These are phyloP conservation scores for Spisula subtruncata DNA, from an alignment of 2,888 invertebrate species.

Conservation along the genomic window DNA sequence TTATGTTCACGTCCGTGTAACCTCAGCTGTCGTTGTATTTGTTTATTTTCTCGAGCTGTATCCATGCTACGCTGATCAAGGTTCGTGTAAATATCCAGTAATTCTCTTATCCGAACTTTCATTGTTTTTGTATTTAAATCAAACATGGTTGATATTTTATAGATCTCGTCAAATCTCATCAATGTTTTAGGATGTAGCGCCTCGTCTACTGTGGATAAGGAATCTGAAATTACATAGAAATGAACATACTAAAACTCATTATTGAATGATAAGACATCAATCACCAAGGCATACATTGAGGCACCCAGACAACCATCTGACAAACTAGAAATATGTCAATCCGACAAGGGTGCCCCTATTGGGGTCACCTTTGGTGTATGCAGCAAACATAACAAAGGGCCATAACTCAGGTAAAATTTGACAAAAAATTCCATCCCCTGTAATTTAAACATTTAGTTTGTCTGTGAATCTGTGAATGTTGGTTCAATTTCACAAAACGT, in stretches of 20 bases:
- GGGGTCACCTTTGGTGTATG: too few species aligned
- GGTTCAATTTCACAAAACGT: too few species aligned
- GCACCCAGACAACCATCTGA: too few species aligned
- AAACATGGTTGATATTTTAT: constrained; percentile 90
- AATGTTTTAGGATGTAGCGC: constrained; percentile 91
- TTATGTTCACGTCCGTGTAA: constrained; percentile 46
- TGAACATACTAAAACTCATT: not conserved
- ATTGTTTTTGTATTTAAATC: constrained; percentile 73
- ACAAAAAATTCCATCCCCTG: too few species aligned
- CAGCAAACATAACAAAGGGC: too few species aligned
- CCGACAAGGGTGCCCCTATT: too few species aligned
- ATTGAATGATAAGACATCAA: too few species aligned
- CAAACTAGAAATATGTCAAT: too few species aligned
- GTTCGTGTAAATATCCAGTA: constrained; percentile 77
- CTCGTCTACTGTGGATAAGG: constrained; percentile 89
- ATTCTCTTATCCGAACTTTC: constrained; percentile 78
- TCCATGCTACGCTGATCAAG: not conserved
- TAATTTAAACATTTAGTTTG: too few species aligned
- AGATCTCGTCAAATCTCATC: constrained; percentile 92
- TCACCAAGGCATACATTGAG: too few species aligned
- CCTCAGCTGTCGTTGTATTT: not conserved
- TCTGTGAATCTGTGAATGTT: too few species aligned
- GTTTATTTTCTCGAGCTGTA: not conserved
- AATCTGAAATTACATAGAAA: constrained; percentile 71
- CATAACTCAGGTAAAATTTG: too few species aligned